Percentiles rank a stretch among this genome's conserved stretches.
These are phyloP conservation scores for Myiopsitta monachus DNA, from an alignment of 2,113 vertebrate genomes.

Conservation along the genomic window DNA sequence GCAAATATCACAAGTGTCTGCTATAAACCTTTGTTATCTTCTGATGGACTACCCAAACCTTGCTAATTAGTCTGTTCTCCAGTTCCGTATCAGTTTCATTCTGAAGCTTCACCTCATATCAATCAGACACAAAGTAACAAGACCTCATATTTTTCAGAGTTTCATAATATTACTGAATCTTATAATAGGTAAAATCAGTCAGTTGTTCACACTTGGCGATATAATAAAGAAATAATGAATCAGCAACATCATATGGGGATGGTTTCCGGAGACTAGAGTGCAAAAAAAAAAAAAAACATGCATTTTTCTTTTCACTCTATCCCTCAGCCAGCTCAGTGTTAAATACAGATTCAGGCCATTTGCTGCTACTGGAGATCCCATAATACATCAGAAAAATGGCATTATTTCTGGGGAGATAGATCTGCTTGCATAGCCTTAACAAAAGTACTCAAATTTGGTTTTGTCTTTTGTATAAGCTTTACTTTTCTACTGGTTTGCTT, in stretches of 20 bases:
- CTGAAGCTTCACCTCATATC: background rate
- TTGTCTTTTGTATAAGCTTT: background rate
- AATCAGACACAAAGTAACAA: background rate
- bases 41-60: background rate
- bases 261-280: background rate
- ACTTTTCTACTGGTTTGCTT: background rate
- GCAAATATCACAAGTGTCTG: background rate
- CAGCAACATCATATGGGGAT: background rate
- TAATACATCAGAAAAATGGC: background rate
- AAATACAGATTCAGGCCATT: background rate
- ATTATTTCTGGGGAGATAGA: background rate
- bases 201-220: background rate
- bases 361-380: background rate
- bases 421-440: background rate
- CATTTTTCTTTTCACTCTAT: background rate
- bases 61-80: background rate
- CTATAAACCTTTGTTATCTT: background rate
- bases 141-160: background rate
- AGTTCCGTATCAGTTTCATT: background rate
- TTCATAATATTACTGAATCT: background rate
- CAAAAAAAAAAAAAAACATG: background rate
- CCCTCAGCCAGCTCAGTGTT: background rate
- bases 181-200: background rate
- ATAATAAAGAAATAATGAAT: background rate
- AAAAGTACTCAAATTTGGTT: background rate